These are phyloP conservation scores for Ancistrus triradiatus DNA, from an alignment of 2,113 vertebrate species.

Conservation along the genomic window DNA sequence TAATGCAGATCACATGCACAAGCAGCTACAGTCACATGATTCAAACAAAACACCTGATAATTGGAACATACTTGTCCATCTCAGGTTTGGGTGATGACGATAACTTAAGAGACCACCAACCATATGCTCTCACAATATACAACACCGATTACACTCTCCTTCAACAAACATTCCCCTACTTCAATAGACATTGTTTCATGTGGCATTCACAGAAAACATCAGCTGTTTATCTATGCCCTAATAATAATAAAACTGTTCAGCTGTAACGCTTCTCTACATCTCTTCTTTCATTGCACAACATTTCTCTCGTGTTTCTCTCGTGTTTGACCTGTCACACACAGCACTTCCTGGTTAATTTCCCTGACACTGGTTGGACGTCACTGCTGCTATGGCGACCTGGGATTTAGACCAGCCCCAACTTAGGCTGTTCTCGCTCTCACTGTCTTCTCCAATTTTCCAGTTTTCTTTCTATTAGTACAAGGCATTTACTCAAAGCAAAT, in stretches of 20 bases:
- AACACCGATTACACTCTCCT: background rate
- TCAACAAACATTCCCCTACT: slow-evolving; percentile 25
- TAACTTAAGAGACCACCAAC: background rate
- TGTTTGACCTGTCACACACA: slow-evolving; percentile 17
- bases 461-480: slow-evolving; percentile 4
- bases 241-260: slow-evolving; percentile 48
- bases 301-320: slow-evolving; percentile 9
- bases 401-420: slow-evolving; percentile 49
- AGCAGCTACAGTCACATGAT: background rate
- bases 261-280: slow-evolving; percentile 5
- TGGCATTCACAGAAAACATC: slow-evolving; percentile 57
- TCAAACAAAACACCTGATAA: background rate
- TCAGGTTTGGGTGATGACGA: background rate
- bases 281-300: background rate
- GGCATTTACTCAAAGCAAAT: slow-evolving; percentile 42
- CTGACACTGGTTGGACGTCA: slow-evolving; percentile 46
- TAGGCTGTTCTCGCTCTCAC: slow-evolving; percentile 8
- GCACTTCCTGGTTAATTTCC: slow-evolving; percentile 51
- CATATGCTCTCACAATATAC: background rate
- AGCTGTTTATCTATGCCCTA: slow-evolving; percentile 61
- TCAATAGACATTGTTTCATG: slow-evolving; percentile 44
- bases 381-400: slow-evolving; percentile 57
- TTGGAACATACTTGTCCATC: background rate
- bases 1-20: background rate
- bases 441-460: slow-evolving; percentile 7